Conservation (phyloP, 2,888 invertebrate species). For the Kryphioiulus occultus region DNA sequence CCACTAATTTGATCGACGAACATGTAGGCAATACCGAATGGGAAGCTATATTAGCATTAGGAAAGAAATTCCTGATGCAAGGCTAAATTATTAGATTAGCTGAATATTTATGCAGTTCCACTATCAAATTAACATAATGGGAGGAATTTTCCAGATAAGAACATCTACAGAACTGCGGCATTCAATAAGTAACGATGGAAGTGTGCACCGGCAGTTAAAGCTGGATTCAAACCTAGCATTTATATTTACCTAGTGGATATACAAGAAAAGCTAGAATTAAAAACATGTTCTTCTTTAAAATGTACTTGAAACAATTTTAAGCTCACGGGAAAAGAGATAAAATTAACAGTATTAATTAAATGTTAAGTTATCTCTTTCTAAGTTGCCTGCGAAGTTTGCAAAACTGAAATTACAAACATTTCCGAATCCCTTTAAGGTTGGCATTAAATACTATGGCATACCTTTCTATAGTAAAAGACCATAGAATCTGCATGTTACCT, state of each 20-base stretch:
- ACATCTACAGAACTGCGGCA: not conserved
- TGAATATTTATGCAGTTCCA: slow-evolving; percentile 21
- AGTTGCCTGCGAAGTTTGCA: too few relatives aligned
- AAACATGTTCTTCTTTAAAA: too few relatives aligned
- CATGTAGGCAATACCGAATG: not conserved
- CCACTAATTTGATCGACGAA: not conserved
- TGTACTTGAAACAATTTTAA: too few relatives aligned
- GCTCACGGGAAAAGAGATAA: too few relatives aligned
- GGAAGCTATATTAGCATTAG: not conserved
- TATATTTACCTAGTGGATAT: not conserved
- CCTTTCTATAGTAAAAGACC: too few relatives aligned
- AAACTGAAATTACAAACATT: too few relatives aligned
- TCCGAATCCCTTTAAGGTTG: too few relatives aligned
- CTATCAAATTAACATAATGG: slow-evolving; percentile 32
- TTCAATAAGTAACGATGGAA: not conserved
- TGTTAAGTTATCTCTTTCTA: too few relatives aligned
- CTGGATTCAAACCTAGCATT: not conserved
- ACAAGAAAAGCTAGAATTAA: not conserved
- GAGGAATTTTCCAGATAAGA: not conserved
- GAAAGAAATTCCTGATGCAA: slow-evolving; percentile 32
- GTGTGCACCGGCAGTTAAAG: not conserved
- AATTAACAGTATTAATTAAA: too few relatives aligned
- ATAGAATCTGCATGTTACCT: too few relatives aligned
- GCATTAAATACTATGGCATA: too few relatives aligned
- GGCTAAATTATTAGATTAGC: slow-evolving; percentile 13